These are phyloP conservation scores for Acanthurus leucopareius DNA, from an alignment of 2,797 vertebrate species.

Conservation along the genomic window DNA sequence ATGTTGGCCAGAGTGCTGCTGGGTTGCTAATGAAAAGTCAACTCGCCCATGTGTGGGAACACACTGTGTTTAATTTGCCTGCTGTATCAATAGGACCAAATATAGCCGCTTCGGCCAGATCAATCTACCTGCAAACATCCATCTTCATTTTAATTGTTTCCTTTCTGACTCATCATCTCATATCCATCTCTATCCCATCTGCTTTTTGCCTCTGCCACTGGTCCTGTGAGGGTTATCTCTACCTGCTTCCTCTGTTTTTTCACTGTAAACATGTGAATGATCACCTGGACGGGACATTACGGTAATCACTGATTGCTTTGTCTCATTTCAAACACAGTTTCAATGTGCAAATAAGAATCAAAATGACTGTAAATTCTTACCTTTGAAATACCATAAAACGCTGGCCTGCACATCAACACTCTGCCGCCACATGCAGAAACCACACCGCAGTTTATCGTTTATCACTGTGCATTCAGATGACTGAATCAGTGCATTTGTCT, in stretches of 20 bases:
- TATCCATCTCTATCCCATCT: conserved; percentile 11
- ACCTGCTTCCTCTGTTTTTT: not conserved
- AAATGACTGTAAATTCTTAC: not conserved
- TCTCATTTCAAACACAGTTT: not conserved
- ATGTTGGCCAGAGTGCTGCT: conserved; percentile 26
- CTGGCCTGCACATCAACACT: not conserved
- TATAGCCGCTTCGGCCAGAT: conserved; percentile 32
- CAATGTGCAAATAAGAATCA: not conserved
- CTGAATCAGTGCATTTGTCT: not conserved
- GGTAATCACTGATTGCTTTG: not conserved
- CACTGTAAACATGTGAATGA: not conserved
- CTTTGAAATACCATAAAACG: not conserved
- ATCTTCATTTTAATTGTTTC: conserved; percentile 67
- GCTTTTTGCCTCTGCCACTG: conserved; percentile 13
- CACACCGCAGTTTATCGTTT: not conserved
- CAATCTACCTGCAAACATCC: conserved; percentile 41
- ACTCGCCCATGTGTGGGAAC: conserved; percentile 63
- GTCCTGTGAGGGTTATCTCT: conserved; percentile 1
- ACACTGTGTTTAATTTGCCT: conserved; percentile 72
- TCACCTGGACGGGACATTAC: not conserved
- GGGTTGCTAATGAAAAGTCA: conserved; percentile 64
- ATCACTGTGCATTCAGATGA: not conserved
- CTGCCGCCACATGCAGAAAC: not conserved
- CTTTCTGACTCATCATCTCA: conserved; percentile 58
- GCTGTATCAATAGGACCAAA: conserved; percentile 58